These are phyloP conservation scores for Gonatopus flavifemur DNA, from an alignment of 1,140 invertebrate genomes.

Conservation along the genomic window DNA sequence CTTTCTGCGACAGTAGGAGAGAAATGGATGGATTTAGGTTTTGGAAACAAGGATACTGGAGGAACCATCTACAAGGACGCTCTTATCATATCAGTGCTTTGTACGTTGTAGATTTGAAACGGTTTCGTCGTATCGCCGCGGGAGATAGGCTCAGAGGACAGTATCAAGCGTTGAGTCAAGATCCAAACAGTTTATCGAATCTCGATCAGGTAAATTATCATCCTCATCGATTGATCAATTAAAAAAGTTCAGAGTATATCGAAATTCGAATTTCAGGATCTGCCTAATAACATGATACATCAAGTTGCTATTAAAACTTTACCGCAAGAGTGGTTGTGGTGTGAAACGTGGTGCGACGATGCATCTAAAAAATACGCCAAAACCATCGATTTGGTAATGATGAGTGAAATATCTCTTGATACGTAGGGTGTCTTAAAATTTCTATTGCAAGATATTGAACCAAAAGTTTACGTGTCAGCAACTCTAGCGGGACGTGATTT, in stretches of 20 bases:
- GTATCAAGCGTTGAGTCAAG: constrained; percentile 95
- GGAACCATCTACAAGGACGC: constrained; percentile 92
- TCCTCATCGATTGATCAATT: background rate
- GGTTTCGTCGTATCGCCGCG: constrained; percentile 95
- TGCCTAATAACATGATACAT: constrained; percentile 99
- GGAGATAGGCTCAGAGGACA: constrained; percentile 95
- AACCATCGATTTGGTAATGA: constrained; percentile 92
- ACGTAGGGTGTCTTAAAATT: constrained; percentile 2
- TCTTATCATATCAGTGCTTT: constrained; percentile 98
- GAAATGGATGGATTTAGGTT: constrained; percentile 99
- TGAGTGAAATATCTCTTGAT: too few species aligned
- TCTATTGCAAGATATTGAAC: background rate
- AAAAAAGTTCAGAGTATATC: background rate
- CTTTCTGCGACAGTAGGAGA: constrained; percentile 95
- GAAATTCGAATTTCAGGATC: constrained; percentile 60
- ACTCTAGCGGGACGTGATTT: too few species aligned
- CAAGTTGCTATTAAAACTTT: constrained; percentile 98
- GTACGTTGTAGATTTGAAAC: constrained; percentile 95
- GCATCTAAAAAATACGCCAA: constrained; percentile 88
- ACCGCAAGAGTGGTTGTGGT: constrained; percentile 99
- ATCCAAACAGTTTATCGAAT: constrained; percentile 96
- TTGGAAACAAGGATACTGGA: constrained; percentile 99
- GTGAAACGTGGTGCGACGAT: constrained; percentile 99
- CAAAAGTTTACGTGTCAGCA: background rate
- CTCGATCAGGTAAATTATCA: constrained; percentile 71